phyloP scores from a whole-genome alignment of 2,113 vertebrate genomes.

The Oceanites oceanicus region DNA sequence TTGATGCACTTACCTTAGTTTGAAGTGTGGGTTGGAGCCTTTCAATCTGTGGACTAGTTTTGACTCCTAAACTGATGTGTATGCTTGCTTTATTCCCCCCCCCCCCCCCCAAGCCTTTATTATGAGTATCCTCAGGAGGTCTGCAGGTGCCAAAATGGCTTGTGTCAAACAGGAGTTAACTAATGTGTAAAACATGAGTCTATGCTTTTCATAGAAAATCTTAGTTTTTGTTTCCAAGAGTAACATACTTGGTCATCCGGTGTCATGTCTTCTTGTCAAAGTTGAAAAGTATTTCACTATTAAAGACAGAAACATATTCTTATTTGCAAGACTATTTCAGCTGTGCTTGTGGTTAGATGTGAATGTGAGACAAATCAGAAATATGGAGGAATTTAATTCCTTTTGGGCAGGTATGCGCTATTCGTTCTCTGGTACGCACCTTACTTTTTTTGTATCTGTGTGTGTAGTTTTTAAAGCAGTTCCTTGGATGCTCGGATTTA shows the following conservation, averaged over 20 bases:
- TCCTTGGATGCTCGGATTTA: background rate
- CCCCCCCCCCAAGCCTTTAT: background rate
- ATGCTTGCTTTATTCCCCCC: background rate
- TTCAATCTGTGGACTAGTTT: background rate
- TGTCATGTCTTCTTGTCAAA: background rate
- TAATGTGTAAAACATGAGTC: background rate
- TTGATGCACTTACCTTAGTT: background rate
- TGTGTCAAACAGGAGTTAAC: background rate
- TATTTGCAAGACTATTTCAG: background rate
- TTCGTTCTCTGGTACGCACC: fast-evolving
- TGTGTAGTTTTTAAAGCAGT: background rate
- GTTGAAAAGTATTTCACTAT: background rate
- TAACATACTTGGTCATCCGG: background rate
- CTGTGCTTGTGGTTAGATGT: background rate
- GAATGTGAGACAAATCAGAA: background rate
- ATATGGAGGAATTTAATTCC: background rate
- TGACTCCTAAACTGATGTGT: background rate
- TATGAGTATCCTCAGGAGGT: background rate
- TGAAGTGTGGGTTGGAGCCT: background rate
- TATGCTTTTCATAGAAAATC: background rate
- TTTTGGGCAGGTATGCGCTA: background rate
- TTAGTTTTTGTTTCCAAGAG: background rate
- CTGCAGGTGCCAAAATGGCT: background rate
- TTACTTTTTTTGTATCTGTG: background rate
- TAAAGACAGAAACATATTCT: background rate